Base-by-base conservation (phyloP, 2,797 vertebrate species). In the Tragelaphus eurycerus region DNA sequence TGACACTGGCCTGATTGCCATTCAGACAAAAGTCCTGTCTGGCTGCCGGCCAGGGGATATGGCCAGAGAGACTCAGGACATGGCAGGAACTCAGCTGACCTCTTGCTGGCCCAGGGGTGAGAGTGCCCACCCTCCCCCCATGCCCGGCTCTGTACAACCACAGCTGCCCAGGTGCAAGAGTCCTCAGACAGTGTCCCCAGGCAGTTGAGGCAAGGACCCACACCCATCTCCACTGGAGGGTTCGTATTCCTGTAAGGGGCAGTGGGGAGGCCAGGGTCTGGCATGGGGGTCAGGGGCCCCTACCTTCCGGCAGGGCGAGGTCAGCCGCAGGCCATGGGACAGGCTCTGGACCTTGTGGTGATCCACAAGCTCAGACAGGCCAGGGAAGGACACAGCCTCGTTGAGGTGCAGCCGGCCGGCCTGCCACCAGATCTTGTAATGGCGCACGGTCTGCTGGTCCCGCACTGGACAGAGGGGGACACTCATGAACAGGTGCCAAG, bases 351-450 rank as follows among this genome's bases (percentile, higher is more conserved):
- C 31, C 52, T 90, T 88, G 98, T 99, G 99, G 83, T 98, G 85
- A 43, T 98, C 97, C 86, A 99, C 97, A 21, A 99, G 97, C 13
- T 98, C 95, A 0, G 94, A 57, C 91, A 99, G 97, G n/a, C 98
- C 98, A 7, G 79, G 27, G 95, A 99, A 99, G 9, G 31, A 62
- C 0, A 81, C 52, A 0, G 7, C 46, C 0, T 38, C 27, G 0
- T 99, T 99, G 95, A 99, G 96, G 25, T 97, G 74, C 78, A 99
- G 99, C 19, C 23, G 4, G 1, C 78, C 93, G 0, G 8, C 19
- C 2, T 74, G 29, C n/a, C 94, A 50, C 60, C 98, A 95, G 97
- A 99, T 98, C 98, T 98, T 99, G 95, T 99, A 99, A 93, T 99
- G 99, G 84, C 98, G 99, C 84, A 99, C 98, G 0, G 78, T 76